phyloP scores from a whole-genome alignment of 2,797 vertebrate species.

The Geotria australis region DNA sequence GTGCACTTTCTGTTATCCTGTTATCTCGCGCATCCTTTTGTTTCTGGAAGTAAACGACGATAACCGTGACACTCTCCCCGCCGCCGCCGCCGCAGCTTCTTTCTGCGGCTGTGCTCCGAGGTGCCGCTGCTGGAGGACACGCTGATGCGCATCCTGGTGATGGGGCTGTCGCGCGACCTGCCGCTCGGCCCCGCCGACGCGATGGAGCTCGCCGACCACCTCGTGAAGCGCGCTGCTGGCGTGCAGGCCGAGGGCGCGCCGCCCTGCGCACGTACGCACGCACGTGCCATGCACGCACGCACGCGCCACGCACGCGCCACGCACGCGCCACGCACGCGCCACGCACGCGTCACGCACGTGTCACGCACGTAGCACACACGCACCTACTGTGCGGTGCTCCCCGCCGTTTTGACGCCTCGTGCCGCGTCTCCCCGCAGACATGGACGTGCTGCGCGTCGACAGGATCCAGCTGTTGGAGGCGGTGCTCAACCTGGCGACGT shows the following conservation, averaged over 20 bases:
- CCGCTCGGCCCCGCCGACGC: constrained; percentile 74
- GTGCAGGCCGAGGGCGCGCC: constrained; percentile 56
- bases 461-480: constrained; percentile 82
- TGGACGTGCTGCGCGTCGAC: constrained; percentile 74
- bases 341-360: neutral
- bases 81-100: constrained; percentile 27
- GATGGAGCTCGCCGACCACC: constrained; percentile 89
- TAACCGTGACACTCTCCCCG: neutral
- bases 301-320: neutral
- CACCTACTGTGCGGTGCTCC: too few species aligned
- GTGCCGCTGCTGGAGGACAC: constrained; percentile 90
- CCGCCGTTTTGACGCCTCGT: neutral
- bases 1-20: too few species aligned
- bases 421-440: constrained; percentile 17
- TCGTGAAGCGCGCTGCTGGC: constrained; percentile 75
- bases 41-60: too few species aligned
- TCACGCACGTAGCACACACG: too few species aligned
- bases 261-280: neutral
- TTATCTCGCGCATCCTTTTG: too few species aligned
- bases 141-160: constrained; percentile 77
- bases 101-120: constrained; percentile 86
- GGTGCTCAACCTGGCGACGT: constrained; percentile 81
- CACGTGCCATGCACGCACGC: neutral
- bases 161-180: constrained; percentile 63
- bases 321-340: neutral